Evolutionary conservation across 2,113 vertebrate genomes (phyloP).

Genomic region (Brienomyrus longianalis): DNA sequence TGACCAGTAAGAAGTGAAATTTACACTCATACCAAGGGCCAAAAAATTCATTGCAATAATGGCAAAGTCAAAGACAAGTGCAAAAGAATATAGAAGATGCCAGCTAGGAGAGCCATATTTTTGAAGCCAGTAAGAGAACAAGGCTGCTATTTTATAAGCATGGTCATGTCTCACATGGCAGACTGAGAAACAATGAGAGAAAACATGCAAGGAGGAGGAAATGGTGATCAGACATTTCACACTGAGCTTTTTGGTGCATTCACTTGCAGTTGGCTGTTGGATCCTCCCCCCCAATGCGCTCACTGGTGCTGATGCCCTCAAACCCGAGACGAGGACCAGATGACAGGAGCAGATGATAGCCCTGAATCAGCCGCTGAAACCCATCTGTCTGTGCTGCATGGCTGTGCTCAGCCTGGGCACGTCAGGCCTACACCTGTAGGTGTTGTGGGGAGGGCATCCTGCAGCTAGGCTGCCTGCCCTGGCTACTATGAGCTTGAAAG

Average conservation of each 20-base stretch:
- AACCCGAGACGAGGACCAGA: background rate
- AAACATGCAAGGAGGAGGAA: background rate
- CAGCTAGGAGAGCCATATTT: background rate
- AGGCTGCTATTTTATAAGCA: background rate
- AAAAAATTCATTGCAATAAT: background rate
- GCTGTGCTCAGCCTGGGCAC: background rate
- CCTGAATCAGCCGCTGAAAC: background rate
- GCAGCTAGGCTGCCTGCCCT: background rate
- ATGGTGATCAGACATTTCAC: background rate
- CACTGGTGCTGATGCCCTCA: background rate
- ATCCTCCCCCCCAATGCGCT: background rate
- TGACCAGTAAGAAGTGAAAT: background rate
- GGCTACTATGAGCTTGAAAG: background rate
- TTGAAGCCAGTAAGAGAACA: background rate
- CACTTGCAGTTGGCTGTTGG: background rate
- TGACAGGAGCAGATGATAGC: background rate
- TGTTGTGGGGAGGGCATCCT: background rate
- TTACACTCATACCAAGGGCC: background rate
- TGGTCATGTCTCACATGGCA: background rate
- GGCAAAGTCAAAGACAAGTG: background rate
- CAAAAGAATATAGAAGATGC: background rate
- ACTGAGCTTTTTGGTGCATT: background rate
- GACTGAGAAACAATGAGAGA: background rate
- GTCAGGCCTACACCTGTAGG: background rate
- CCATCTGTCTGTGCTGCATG: background rate